Evolutionary conservation across 2,888 invertebrate species (phyloP).

Genomic region (Arge pagana): DNA sequence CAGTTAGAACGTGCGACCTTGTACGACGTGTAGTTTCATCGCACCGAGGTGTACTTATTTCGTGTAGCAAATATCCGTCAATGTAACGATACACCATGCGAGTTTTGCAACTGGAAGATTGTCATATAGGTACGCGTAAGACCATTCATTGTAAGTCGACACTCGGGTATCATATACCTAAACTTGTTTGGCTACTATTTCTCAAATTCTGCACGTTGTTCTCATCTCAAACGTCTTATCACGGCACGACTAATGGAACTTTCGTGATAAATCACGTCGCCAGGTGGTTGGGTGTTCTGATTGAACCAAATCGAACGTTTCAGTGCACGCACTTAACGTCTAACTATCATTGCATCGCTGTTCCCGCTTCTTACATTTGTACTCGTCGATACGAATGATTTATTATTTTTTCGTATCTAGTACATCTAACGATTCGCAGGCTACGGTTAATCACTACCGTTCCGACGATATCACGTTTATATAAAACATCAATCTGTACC

Average conservation of each 20-base stretch:
- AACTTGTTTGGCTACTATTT: constrained; percentile 23
- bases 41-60: too few relatives aligned
- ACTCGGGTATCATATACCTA: constrained; percentile 19
- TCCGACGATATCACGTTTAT: too few relatives aligned
- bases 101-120: constrained; percentile 20
- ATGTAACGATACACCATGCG: constrained; percentile 16
- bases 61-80: constrained; percentile 9
- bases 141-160: constrained; percentile 6
- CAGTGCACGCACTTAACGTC: not conserved
- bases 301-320: not conserved
- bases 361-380: constrained; percentile 1
- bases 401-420: too few relatives aligned
- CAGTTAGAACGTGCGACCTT: too few relatives aligned
- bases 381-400: too few relatives aligned
- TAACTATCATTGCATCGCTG: not conserved
- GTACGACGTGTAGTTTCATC: too few relatives aligned
- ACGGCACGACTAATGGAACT: too few relatives aligned
- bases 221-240: constrained; percentile 8
- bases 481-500: too few relatives aligned
- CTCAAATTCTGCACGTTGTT: constrained; percentile 15
- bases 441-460: too few relatives aligned
- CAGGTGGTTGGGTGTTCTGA: too few relatives aligned
- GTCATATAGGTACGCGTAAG: constrained; percentile 17
- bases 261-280: too few relatives aligned
- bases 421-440: too few relatives aligned